Evolutionary conservation across 2,888 invertebrate species (phyloP), one percentile per base, ranked within the genome.

Genomic region (Orgyia antiqua): DNA sequence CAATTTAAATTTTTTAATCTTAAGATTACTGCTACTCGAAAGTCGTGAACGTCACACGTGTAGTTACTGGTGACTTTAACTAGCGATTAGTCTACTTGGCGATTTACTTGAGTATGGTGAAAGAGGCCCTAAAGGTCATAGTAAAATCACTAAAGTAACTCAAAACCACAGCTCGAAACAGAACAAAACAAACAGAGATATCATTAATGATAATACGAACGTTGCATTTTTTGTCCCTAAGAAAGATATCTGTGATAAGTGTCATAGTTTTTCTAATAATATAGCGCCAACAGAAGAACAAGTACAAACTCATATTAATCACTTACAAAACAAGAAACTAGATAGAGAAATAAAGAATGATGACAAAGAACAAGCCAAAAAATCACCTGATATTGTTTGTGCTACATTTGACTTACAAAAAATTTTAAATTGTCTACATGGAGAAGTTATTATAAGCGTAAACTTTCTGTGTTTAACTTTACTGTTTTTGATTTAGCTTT

Each of bases 401-500:
- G 19, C 31, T 19, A 27, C 27, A 9, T 37, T 33, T 37, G 33
- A 36, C 13, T 41, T 46, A 21, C 32, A 46, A 27, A 47, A 44
- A 12, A 12, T 43, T 25, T 21, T 46, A 6, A 39, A 28, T 15
- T 24, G 31, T 19, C 46, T 43, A 19, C 24, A 24, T 27, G 37
- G 37, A 7, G 19, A 46, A 6, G 27, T 27, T 44, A 43, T 35
- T 43, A 43, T 24, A 43, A 39, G 29, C 11, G 39, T 15, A 42
- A 42, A 19, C 24, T 41, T 10, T 23, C 29, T n/a, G 6, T 26
- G 19, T 33, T 27, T 13, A 30, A 39, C 31, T 39, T 40, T 17
- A 36, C 36, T 10, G 29, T 42, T 9, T 42, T 38, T 13, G 28
- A 42, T 24, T 11, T 31, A 19, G 36, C 23, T 3, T 30, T 8